These are phyloP conservation scores for Microcebus jonahi DNA, from an alignment of 2,113 vertebrate species.

Conservation along the genomic window DNA sequence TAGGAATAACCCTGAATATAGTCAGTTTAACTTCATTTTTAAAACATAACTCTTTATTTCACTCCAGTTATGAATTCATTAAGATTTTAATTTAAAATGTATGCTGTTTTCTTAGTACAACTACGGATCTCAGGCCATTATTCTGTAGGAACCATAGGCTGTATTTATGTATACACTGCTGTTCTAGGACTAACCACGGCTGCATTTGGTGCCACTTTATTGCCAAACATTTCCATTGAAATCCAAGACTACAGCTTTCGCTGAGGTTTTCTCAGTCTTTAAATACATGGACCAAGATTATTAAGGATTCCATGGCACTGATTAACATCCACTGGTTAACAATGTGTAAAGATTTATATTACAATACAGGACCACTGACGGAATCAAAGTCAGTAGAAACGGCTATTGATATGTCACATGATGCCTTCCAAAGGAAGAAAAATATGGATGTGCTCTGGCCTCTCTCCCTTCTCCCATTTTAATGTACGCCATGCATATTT, in stretches of 20 bases:
- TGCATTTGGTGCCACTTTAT: neutral
- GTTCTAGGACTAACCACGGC: neutral
- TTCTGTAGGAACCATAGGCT: neutral
- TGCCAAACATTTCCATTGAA: neutral
- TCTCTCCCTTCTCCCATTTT: neutral
- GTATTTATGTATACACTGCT: neutral
- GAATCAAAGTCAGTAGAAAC: neutral
- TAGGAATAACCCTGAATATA: neutral
- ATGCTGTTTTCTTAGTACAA: neutral
- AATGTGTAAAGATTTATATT: neutral
- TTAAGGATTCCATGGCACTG: neutral
- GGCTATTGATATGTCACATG: neutral
- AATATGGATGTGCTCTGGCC: neutral
- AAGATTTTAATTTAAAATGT: neutral
- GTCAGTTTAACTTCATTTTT: neutral
- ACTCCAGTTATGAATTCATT: neutral
- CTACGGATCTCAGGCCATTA: neutral
- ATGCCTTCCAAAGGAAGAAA: neutral
- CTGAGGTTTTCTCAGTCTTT: neutral
- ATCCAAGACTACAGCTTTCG: neutral
- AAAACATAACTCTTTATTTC: slow-evolving; percentile 3
- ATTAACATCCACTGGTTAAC: neutral
- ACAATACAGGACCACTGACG: neutral
- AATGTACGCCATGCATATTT: slow-evolving; percentile 38
- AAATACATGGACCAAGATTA: neutral